These are phyloP conservation scores for Hybognathus amarus DNA, from an alignment of 2,797 vertebrate genomes.

Conservation along the genomic window DNA sequence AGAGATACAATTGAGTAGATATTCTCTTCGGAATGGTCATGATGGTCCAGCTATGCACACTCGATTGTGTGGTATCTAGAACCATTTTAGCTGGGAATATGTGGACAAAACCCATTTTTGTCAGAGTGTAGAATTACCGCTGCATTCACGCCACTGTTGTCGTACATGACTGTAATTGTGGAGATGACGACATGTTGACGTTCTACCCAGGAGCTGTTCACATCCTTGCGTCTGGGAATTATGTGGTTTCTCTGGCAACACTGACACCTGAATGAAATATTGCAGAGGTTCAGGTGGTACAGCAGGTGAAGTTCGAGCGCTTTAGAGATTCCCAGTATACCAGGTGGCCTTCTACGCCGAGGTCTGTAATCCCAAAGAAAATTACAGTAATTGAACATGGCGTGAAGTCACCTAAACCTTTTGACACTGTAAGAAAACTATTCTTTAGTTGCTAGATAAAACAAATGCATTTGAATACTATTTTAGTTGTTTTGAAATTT, in stretches of 20 bases:
- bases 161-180: not conserved
- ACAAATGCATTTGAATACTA: not conserved
- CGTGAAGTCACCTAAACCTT: not conserved
- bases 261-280: not conserved
- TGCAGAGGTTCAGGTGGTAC: not conserved
- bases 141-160: not conserved
- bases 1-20: not conserved
- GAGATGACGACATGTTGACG: not conserved
- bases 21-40: not conserved
- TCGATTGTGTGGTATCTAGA: no score
- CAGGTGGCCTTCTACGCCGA: not conserved
- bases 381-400: not conserved
- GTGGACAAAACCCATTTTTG: no score
- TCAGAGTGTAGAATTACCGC: not conserved
- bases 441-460: not conserved
- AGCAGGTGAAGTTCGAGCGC: not conserved
- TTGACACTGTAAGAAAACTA: not conserved
- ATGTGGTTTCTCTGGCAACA: not conserved
- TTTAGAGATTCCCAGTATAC: not conserved
- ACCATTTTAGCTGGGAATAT: no score
- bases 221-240: no score
- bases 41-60: not conserved
- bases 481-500: not conserved
- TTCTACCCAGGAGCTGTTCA: no score
- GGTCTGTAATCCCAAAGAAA: not conserved